Evolutionary conservation across 2,797 vertebrate genomes (phyloP), one percentile per base, ranked within the genome.

Genomic region (Gorsachius magnificus): DNA sequence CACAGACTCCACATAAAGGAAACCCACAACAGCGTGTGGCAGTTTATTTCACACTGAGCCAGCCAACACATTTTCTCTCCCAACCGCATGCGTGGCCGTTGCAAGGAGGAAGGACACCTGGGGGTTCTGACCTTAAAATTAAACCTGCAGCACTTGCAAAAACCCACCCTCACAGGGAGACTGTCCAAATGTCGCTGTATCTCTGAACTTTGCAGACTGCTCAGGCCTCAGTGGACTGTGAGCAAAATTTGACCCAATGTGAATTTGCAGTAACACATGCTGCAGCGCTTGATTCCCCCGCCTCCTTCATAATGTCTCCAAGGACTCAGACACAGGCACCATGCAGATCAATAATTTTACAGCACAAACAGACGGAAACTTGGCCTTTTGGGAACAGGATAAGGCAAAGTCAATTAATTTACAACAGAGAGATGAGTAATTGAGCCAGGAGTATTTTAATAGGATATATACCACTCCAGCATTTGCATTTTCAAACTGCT

Each of bases 41-140:
- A 94, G 94, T 96, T 97, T 81, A 83, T 84, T 87, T 53, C 58
- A 76, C 78, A 20, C 92, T 3, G 53, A 93, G 56, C 36, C 83
- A 94, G 95, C 64, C 97, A 96, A 83, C 33, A 74, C 29, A 13
- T 87, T 91, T 83, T 93, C 68, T 94, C 85, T 95, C 89, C 5
- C 4, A 97, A 95, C 93, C 33, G 6, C 56, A 7, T 80, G 69
- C 1, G 1, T 46, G 88, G 61, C 95, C 3, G 48, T 95, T 98
- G 93, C 78, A 91, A 85, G 25, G 72, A 90, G 95, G 92, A 97
- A 97, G 87, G 93, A 95, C 97, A 97, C 96, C 96, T 98, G 97
- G 87, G 65, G 58, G 45, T 76, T 96, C 92, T 75, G 36, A 80
- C 83, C 93, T 95, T 97, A 96, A 97, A 97, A 96, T 95, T 89